Evolutionary conservation across 2,113 vertebrate species (phyloP).

Genomic region (Nansenia antarctica): DNA sequence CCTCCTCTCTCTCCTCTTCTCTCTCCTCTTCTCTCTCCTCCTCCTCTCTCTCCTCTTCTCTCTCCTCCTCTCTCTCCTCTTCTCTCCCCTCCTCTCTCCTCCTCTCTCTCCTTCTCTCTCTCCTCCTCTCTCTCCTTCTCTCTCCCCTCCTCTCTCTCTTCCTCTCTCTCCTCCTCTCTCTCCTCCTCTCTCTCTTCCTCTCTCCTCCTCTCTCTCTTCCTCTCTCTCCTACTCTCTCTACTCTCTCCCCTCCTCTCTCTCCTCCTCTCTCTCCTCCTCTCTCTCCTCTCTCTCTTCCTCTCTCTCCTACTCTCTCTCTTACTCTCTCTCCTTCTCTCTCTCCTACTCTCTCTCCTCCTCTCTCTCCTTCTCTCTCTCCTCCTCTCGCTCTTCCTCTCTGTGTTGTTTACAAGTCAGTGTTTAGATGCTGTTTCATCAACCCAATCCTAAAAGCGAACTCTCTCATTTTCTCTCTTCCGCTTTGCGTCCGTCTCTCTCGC

Average conservation of each 20-base stretch:
- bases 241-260: too few species aligned
- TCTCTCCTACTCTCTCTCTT: too few species aligned
- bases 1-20: too few species aligned
- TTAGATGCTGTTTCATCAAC: neutral
- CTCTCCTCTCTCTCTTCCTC: conserved; percentile 2
- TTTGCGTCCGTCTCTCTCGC: too few species aligned
- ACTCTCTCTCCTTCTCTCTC: neutral
- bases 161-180: conserved; percentile 7
- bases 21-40: conserved; percentile 8
- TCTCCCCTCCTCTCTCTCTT: neutral
- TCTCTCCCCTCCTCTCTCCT: conserved; percentile 5
- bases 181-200: conserved; percentile 11
- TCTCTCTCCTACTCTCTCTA: conserved; percentile 11
- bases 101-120: neutral
- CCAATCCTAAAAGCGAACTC: neutral
- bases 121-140: neutral
- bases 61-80: neutral
- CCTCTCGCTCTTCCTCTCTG: conserved; percentile 2
- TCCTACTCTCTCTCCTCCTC: conserved; percentile 8
- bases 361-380: neutral
- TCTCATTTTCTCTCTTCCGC: conserved; percentile 18
- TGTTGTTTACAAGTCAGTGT: neutral
- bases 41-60: neutral
- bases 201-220: neutral
- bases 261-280: neutral